Conservation (phyloP, 2,797 vertebrate genomes). For the Bradypodion ventrale region DNA sequence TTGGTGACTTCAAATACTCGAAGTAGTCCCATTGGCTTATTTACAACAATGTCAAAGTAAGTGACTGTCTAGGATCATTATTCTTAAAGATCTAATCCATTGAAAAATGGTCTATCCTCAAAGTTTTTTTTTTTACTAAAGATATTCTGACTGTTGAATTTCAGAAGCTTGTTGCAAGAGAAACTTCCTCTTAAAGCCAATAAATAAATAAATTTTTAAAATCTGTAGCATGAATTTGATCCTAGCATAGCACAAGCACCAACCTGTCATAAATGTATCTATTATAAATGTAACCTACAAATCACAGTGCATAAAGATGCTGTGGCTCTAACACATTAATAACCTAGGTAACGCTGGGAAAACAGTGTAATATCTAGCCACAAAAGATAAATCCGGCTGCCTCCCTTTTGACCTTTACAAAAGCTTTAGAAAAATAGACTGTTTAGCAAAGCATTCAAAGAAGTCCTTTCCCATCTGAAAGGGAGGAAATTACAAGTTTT, state of each 20-base stretch:
- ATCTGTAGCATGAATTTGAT: not conserved
- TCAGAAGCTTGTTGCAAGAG: not conserved
- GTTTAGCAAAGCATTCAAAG: no score
- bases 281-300: not conserved
- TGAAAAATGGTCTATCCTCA: not conserved
- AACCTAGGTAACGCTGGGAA: not conserved
- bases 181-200: not conserved
- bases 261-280: not conserved
- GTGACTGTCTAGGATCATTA: not conserved
- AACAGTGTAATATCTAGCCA: no score
- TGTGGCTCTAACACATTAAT: not conserved
- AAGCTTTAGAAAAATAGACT: no score
- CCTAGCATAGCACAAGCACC: not conserved
- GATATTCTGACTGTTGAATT: not conserved
- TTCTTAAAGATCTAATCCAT: not conserved
- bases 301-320: not conserved
- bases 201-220: no score
- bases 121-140: not conserved
- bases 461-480: no score
- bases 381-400: no score
- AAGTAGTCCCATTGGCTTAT: not conserved
- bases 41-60: not conserved
- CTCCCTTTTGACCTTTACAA: no score
- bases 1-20: not conserved
- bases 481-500: no score